Evolutionary conservation across 2,113 vertebrate genomes (phyloP).

Genomic region (Cyprinodon variegatus): DNA sequence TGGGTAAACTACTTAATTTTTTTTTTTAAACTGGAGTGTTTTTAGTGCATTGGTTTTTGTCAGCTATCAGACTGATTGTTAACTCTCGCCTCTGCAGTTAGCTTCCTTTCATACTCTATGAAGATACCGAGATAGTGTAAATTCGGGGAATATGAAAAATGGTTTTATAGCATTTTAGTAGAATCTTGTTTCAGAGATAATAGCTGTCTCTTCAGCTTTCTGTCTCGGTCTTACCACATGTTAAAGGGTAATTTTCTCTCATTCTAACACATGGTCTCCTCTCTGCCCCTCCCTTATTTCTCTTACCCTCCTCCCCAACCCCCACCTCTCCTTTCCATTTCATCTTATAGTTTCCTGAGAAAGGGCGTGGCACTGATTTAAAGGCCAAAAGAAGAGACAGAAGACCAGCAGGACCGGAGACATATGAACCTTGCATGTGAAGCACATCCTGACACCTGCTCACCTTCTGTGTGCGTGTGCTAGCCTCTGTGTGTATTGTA

Average conservation of each 20-base stretch:
- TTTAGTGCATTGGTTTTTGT: too few relatives aligned
- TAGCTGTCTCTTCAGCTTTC: not conserved
- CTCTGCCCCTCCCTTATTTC: conserved; percentile 44
- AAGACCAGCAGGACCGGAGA: conserved; percentile 32
- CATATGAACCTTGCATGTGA: conserved; percentile 18
- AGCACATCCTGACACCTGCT: conserved; percentile 42
- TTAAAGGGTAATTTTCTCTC: conserved; percentile 56
- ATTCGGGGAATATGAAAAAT: not conserved
- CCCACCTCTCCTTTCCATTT: conserved; percentile 21
- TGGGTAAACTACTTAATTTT: too few relatives aligned
- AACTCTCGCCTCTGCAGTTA: too few relatives aligned
- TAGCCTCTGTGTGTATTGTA: conserved; percentile 48
- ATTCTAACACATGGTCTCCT: conserved; percentile 70
- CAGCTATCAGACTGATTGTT: too few relatives aligned
- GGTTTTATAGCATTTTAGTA: not conserved
- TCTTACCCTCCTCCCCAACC: conserved; percentile 9
- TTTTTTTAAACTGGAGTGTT: too few relatives aligned
- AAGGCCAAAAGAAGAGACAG: conserved; percentile 18
- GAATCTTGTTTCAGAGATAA: not conserved
- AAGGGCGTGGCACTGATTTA: conserved; percentile 69
- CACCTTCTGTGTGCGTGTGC: conserved; percentile 34
- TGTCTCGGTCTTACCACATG: conserved; percentile 69
- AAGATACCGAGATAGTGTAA: not conserved
- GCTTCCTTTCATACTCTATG: not conserved
- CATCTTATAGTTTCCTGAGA: conserved; percentile 65